Evolutionary conservation across 64 coral and sea anemone species (phyloP), one percentile per base, ranked within the genome.

Genomic region (Orbicella faveolata): DNA sequence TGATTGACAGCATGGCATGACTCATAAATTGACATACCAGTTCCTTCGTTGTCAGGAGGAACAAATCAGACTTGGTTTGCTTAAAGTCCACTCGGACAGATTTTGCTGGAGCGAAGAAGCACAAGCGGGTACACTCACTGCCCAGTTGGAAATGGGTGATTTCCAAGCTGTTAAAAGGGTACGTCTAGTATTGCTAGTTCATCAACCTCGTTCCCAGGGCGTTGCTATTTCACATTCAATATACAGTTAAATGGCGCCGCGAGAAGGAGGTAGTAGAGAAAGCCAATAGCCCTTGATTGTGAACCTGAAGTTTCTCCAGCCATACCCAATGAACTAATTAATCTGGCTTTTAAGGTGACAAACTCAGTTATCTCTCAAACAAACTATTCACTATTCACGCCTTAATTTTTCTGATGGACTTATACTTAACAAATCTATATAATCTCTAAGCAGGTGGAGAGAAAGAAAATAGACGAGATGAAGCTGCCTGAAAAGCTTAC

Each of bases 71-170:
- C 17, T 83, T 6, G 80, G 80, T 12, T 2, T 83, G 80, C 37
- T 63, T 4, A 41, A 12, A 48, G 61, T 66, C 1, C 8, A 83
- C 33, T n/a, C 15, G 36, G 80, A 67, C 33, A 15, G 18, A 19
- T 48, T 83, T 19, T 52, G 80, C 10, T 80, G 78, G 78, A 44
- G 11, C 8, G 68, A 23, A 9, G 36, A 35, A 23, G 19, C 6
- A 67, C 0, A 23, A 39, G 34, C 33, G 8, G 20, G 0, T 16
- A 44, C 15, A 2, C 34, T 83, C 0, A 20, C 23, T 65, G 80
- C 35, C 6, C 16, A 44, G 17, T 36, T 83, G 63, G 20, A 83
- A 63, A 83, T 39, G 80, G 80, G 33, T 21, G 80, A 83, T 83
- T 83, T 83, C 2, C 17, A 3, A 4, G 61, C 80, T 36, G 18